Evolutionary conservation across 2,888 invertebrate genomes (phyloP), one percentile per base, ranked within the genome.

Genomic region (Coelopa pilipes): DNA sequence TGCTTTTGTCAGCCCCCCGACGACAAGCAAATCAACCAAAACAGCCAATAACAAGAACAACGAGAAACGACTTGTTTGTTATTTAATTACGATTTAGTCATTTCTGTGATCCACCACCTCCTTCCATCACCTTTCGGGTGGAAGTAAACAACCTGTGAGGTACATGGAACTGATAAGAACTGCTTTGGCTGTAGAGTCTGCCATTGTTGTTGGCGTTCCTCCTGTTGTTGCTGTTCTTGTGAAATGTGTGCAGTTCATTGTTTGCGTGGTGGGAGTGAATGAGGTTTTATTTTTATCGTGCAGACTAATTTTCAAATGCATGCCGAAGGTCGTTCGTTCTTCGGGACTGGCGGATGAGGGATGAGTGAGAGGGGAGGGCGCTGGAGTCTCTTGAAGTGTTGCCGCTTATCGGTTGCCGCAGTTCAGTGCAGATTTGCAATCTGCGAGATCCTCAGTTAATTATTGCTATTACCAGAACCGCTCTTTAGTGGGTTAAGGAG

Each of bases 41-140:
- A n/a, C n/a, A 34, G 7, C 34, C 34, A 34, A 34, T 34, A 34
- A 34, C 7, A 34, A 34, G 34, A 34, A 34, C 7, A 34, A 34
- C 7, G 34, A 34, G 34, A 34, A 34, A 34, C 2, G 7, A 34
- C 2, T 19, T 19, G 24, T 62, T 34, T 62, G 24, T 62, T 34
- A n/a, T 62, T 15, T 7, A 62, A 62, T n/a, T 34, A 62, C 62
- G 34, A 62, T 34, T 62, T 62, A 62, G 62, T 62, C 62, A 62
- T 62, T 21, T 34, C 15, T 34, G 12, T 13, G 19, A 21, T 11
- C 24, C 57, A 34, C 19, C 57, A 59, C 21, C 4, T 59, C 9
- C 21, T 59, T 55, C 55, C 55, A 19, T 17, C 55, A 17, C 10
- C 55, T 21, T 59, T 59, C 5, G 17, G n/a, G 34, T 1, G 19